A percentile compares a stretch with the other conserved stretches of the same genome.
phyloP scores from a whole-genome alignment of 2,113 vertebrate species.

The Mionectes macconnelli region DNA sequence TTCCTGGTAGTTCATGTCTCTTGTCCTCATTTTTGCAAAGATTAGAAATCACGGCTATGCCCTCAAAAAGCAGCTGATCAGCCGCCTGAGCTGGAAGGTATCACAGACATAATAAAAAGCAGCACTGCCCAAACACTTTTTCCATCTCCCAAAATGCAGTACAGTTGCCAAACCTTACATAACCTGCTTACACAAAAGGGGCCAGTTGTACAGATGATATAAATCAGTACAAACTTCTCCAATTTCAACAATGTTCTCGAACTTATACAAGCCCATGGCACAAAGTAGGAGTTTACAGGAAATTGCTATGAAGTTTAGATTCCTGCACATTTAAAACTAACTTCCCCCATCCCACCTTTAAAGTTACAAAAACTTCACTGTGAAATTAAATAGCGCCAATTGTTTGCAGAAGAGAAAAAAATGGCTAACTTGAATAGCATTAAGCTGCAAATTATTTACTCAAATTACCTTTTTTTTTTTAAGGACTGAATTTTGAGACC shows the following conservation, averaged over 20 bases:
- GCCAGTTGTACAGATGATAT: neutral
- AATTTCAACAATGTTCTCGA: neutral
- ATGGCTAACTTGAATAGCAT: neutral
- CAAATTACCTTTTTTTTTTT: neutral
- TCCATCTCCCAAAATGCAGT: neutral
- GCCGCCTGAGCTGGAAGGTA: neutral
- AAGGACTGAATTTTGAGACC: neutral
- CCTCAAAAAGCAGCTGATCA: neutral
- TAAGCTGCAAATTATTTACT: neutral
- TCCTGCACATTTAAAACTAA: neutral
- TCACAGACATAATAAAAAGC: neutral
- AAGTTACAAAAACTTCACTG: neutral
- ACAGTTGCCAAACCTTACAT: constrained; percentile 32
- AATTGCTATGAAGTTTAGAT: constrained; percentile 1
- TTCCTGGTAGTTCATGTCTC: neutral
- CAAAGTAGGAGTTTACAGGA: constrained; percentile 19
- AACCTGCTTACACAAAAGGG: constrained; percentile 35
- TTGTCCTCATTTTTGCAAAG: neutral
- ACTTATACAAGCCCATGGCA: constrained; percentile 16
- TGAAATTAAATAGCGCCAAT: neutral
- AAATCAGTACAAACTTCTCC: constrained; percentile 25
- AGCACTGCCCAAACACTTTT: neutral
- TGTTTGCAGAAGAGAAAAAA: neutral
- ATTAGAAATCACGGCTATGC: neutral
- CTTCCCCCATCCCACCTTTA: neutral